These are phyloP conservation scores for Odontocerum albicorne DNA, from an alignment of 2,888 invertebrate species.

Conservation along the genomic window DNA sequence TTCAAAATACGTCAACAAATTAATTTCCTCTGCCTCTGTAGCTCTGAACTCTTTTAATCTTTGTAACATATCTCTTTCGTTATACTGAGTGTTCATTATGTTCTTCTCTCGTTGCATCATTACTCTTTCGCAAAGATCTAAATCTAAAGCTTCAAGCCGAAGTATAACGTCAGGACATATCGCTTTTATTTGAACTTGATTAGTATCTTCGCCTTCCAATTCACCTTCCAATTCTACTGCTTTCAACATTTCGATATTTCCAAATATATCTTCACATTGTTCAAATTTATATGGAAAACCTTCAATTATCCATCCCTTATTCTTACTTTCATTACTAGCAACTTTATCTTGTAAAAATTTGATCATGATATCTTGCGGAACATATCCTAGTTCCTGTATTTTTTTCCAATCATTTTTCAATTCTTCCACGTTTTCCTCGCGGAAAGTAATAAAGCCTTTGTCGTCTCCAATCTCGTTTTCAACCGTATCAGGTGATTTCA, in stretches of 20 bases:
- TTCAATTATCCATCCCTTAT: slow-evolving; percentile 14
- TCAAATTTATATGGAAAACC: slow-evolving; percentile 3
- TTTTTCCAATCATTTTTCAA: background rate
- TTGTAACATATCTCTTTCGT: slow-evolving; percentile 44
- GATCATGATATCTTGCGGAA: slow-evolving; percentile 1
- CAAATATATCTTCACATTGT: slow-evolving; percentile 10
- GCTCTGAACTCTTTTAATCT: slow-evolving; percentile 6
- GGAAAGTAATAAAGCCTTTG: background rate
- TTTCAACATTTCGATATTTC: background rate
- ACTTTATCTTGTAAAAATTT: slow-evolving; percentile 1
- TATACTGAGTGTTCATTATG: slow-evolving; percentile 53
- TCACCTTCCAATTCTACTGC: background rate
- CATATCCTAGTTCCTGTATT: background rate
- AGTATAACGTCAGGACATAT: slow-evolving; percentile 53
- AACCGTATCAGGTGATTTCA: background rate
- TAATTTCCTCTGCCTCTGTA: background rate
- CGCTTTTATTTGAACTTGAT: background rate
- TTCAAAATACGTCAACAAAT: slow-evolving; percentile 12
- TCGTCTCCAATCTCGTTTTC: background rate
- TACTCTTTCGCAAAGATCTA: slow-evolving; percentile 62
- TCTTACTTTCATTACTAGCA: slow-evolving; percentile 2
- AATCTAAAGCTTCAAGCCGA: slow-evolving; percentile 61
- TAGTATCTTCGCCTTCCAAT: background rate
- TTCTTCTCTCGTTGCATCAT: slow-evolving; percentile 60
- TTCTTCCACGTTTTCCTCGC: slow-evolving; percentile 3